Percentiles rank a stretch among this genome's conserved stretches.
phyloP scores from a whole-genome alignment of 2,888 invertebrate genomes.

The Leucoma salicis region DNA sequence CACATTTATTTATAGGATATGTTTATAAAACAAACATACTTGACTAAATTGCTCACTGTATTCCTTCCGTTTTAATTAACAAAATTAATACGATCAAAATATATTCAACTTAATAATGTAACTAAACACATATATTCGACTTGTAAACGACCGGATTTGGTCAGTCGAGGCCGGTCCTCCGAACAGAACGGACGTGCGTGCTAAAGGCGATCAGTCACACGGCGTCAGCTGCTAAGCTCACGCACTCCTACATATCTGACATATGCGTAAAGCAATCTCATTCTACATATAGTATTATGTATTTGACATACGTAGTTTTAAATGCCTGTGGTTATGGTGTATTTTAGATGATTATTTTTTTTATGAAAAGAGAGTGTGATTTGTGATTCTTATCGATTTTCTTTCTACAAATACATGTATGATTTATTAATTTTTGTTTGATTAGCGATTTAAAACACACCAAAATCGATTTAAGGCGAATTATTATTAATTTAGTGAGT shows the following conservation, averaged over 20 bases:
- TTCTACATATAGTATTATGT: conserved; percentile 50
- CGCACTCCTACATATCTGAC: conserved; percentile 76
- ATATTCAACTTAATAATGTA: background rate
- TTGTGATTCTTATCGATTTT: too few relatives aligned
- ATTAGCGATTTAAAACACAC: conserved; percentile 14
- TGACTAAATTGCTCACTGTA: conserved; percentile 15
- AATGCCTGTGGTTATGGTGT: conserved; percentile 31
- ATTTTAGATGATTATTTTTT: conserved; percentile 6
- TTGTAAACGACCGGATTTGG: background rate
- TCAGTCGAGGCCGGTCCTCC: conserved; percentile 14
- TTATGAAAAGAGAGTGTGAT: too few relatives aligned
- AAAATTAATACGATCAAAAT: background rate
- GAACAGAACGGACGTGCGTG: background rate
- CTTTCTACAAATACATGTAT: background rate
- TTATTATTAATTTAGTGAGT: conserved; percentile 53
- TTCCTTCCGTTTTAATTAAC: conserved; percentile 2
- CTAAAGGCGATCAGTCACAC: conserved; percentile 40
- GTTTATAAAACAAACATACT: conserved; percentile 6
- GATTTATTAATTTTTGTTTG: background rate
- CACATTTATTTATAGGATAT: conserved; percentile 12
- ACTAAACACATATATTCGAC: background rate
- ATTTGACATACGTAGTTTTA: conserved; percentile 56
- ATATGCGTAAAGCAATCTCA: conserved; percentile 71
- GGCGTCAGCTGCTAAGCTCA: conserved; percentile 54
- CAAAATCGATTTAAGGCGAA: conserved; percentile 15